These are phyloP conservation scores for Cistogaster globosa DNA, from an alignment of 2,888 invertebrate species.

Conservation along the genomic window DNA sequence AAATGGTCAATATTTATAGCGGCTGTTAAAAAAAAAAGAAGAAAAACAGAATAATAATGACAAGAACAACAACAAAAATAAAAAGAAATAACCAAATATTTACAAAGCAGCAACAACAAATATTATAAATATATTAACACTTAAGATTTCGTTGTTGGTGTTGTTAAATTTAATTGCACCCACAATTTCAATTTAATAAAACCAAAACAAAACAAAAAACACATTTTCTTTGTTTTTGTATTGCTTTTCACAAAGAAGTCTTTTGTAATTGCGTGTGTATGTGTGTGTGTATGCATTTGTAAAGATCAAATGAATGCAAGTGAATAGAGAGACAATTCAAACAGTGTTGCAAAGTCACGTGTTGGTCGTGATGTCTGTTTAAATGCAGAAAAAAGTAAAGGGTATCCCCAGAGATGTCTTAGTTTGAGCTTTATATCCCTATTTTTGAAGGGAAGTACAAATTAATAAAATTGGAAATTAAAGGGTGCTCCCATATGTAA, in stretches of 20 bases:
- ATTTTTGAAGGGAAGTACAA: too few relatives aligned
- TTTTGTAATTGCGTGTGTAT: not conserved
- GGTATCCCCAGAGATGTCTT: too few relatives aligned
- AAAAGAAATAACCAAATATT: conserved; percentile 14
- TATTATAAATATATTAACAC: conserved; percentile 40
- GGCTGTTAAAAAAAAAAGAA: not conserved
- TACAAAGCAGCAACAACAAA: conserved; percentile 38
- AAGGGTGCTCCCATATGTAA: too few relatives aligned
- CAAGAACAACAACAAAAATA: not conserved
- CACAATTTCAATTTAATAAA: conserved; percentile 8
- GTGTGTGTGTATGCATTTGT: not conserved
- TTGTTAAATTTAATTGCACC: conserved; percentile 32
- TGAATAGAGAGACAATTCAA: too few relatives aligned
- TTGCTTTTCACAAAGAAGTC: not conserved
- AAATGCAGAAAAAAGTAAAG: too few relatives aligned
- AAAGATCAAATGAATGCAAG: too few relatives aligned
- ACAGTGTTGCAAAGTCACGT: too few relatives aligned
- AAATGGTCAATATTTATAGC: conserved; percentile 43
- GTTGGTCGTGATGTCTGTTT: too few relatives aligned
- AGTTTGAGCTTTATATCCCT: too few relatives aligned
- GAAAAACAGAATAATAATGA: not conserved
- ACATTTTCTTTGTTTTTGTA: conserved; percentile 11
- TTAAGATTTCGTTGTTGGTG: conserved; percentile 5
- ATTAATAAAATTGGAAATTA: too few relatives aligned
- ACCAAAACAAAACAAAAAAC: not conserved